Conservation (phyloP, 2,113 vertebrate genomes). For the Stegastes partitus region DNA sequence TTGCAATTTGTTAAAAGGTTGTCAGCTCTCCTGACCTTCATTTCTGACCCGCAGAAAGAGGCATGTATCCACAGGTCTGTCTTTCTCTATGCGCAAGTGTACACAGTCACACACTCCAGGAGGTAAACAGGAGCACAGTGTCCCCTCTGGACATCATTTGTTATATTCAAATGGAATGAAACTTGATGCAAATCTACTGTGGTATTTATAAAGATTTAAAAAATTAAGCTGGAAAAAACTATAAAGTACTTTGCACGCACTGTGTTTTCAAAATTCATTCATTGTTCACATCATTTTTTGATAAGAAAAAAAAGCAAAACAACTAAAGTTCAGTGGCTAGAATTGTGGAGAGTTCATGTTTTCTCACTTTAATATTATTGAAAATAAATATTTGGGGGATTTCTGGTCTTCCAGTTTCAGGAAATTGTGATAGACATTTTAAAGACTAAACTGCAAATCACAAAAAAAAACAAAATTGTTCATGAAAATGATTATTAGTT, state of each 20-base stretch:
- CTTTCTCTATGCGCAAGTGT: neutral
- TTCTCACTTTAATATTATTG: no score
- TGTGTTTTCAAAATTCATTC: neutral
- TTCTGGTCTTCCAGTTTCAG: no score
- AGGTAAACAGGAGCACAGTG: neutral
- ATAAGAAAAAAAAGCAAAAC: neutral
- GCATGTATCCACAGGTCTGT: slow-evolving; percentile 6
- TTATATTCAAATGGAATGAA: neutral
- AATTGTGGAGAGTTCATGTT: no score
- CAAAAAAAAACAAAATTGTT: neutral
- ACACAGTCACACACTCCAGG: neutral
- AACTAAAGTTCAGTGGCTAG: no score
- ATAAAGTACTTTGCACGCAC: neutral
- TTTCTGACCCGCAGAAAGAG: slow-evolving; percentile 9
- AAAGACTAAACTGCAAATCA: no score
- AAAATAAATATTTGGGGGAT: no score
- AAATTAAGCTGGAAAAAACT: neutral
- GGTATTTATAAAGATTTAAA: neutral
- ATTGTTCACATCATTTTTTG: neutral
- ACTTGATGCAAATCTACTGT: neutral
- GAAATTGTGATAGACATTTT: no score
- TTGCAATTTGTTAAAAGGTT: slow-evolving; percentile 53
- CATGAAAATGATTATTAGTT: neutral
- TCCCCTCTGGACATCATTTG: neutral
- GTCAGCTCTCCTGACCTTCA: slow-evolving; percentile 33